These are phyloP conservation scores for Nesogale talazaci DNA, from an alignment of 2,113 vertebrate genomes.

Conservation along the genomic window DNA sequence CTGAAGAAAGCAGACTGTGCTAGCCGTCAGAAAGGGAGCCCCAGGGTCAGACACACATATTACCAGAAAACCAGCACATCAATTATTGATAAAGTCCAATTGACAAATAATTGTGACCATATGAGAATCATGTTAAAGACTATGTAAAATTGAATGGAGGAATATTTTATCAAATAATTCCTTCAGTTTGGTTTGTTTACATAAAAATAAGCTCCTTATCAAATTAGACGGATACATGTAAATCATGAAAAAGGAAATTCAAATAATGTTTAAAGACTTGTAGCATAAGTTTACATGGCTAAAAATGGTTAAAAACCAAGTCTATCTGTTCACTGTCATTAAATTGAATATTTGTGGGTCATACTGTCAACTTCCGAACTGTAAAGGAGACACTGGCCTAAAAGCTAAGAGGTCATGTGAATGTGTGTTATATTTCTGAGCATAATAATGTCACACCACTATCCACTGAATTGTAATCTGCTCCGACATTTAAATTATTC, in stretches of 20 bases:
- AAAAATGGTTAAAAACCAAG: neutral
- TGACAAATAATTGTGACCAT: constrained; percentile 12
- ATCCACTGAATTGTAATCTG: neutral
- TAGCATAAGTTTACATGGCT: neutral
- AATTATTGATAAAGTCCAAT: too few species aligned
- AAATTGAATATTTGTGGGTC: neutral
- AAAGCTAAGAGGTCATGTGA: constrained; percentile 19
- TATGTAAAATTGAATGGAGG: neutral
- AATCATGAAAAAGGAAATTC: neutral
- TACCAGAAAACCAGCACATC: too few species aligned
- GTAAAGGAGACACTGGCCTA: neutral
- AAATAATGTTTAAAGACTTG: neutral
- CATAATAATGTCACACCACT: constrained; percentile 19
- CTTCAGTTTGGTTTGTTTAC: neutral
- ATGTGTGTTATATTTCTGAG: neutral
- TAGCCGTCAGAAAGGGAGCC: too few species aligned
- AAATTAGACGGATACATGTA: neutral
- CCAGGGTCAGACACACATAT: too few species aligned
- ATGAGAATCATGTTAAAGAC: neutral
- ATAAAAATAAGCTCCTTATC: neutral
- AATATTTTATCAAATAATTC: constrained; percentile 26
- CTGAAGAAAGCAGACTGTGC: too few species aligned
- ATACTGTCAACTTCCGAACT: neutral
- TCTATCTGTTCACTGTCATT: neutral
- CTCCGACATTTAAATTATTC: neutral